Conservation (phyloP, 2,888 invertebrate genomes). For the Griposia aprilina region DNA sequence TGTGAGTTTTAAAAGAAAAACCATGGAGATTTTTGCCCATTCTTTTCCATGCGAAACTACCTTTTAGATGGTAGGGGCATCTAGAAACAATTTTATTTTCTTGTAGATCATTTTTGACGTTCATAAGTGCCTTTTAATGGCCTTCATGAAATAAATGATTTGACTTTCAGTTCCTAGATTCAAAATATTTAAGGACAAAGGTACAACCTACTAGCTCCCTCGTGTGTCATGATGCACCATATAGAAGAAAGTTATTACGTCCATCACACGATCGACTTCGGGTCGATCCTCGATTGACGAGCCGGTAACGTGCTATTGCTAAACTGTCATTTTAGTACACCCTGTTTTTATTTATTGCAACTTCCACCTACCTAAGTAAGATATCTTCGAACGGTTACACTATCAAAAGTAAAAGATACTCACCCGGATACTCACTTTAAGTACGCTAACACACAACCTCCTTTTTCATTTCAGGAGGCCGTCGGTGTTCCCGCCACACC, state of each 20-base stretch:
- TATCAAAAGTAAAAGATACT: background rate
- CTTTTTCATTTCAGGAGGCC: conserved; percentile 62
- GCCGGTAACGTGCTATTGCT: too few relatives aligned
- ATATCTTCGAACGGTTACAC: background rate
- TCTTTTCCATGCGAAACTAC: too few relatives aligned
- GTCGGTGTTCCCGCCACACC: conserved; percentile 69
- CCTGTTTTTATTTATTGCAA: too few relatives aligned
- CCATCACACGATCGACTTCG: background rate
- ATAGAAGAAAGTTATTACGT: background rate
- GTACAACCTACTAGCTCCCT: too few relatives aligned
- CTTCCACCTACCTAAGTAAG: too few relatives aligned
- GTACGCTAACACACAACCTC: background rate
- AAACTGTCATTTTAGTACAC: too few relatives aligned
- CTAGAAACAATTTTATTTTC: too few relatives aligned
- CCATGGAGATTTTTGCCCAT: too few relatives aligned
- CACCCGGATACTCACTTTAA: background rate
- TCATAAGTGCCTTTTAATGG: too few relatives aligned
- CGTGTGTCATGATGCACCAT: background rate
- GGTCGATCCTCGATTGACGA: background rate
- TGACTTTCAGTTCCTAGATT: background rate
- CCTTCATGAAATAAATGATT: too few relatives aligned
- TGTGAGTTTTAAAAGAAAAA: conserved; percentile 65
- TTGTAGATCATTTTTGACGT: too few relatives aligned
- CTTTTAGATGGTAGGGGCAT: too few relatives aligned
- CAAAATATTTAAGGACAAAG: background rate